Conservation (phyloP, 1,140 invertebrate genomes). For the Apis florea region DNA sequence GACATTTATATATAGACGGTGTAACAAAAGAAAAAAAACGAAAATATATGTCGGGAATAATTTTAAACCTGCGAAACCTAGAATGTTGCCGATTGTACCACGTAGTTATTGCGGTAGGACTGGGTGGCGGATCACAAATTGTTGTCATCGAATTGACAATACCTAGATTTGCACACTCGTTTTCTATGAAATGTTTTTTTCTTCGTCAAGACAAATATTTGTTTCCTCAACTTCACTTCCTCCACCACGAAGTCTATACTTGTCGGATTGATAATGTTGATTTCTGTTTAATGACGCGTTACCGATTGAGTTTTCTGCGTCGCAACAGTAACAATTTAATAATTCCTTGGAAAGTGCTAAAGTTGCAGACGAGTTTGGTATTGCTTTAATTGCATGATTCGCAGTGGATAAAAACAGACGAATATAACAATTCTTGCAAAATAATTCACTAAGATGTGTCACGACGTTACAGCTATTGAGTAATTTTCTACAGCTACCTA, state of each 20-base stretch:
- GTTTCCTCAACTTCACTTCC: constrained; percentile 45
- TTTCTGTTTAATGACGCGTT: constrained; percentile 14
- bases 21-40: not conserved
- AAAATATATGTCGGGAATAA: not conserved
- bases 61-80: constrained; percentile 35
- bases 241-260: constrained; percentile 58
- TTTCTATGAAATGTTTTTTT: constrained; percentile 24
- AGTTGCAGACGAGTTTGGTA: constrained; percentile 1
- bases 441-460: constrained; percentile 72
- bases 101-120: constrained; percentile 34
- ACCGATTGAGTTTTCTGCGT: constrained; percentile 31
- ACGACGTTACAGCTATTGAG: constrained; percentile 71
- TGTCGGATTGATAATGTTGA: constrained; percentile 39
- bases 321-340: not conserved
- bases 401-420: constrained; percentile 17
- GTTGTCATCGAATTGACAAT: constrained; percentile 42
- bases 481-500: constrained; percentile 73
- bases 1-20: no score
- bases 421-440: constrained; percentile 71
- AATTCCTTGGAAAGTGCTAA: constrained; percentile 22
- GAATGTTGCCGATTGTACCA: constrained; percentile 47
- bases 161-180: constrained; percentile 30
- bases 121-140: constrained; percentile 35
- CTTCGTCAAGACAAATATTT: constrained; percentile 14
- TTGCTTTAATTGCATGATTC: constrained; percentile 30